Evolutionary conservation across 2,797 vertebrate genomes (phyloP).

Genomic region (Lacerta bilineata): DNA sequence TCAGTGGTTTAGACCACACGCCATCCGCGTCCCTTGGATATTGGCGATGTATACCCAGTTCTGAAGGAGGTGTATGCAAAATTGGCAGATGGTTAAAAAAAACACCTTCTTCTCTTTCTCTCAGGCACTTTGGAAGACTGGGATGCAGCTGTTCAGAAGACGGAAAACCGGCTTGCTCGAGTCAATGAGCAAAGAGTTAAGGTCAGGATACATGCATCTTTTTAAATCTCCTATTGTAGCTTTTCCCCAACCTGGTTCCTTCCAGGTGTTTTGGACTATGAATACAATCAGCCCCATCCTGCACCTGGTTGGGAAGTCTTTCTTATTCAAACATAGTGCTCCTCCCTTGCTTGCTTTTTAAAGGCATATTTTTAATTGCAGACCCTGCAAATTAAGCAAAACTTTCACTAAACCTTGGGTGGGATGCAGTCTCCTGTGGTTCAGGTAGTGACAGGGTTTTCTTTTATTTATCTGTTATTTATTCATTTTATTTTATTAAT

Average conservation of each 20-base stretch:
- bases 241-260: too few species aligned
- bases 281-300: too few species aligned
- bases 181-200: slow-evolving; percentile 93
- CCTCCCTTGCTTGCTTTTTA: background rate
- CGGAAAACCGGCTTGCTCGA: slow-evolving; percentile 88
- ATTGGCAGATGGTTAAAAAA: fast-evolving
- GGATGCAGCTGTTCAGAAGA: slow-evolving; percentile 95
- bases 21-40: too few species aligned
- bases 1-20: too few species aligned
- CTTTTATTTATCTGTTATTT: too few species aligned
- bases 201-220: slow-evolving; percentile 73
- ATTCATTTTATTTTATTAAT: too few species aligned
- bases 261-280: too few species aligned
- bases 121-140: slow-evolving; percentile 95
- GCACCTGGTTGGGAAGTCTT: too few species aligned
- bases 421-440: background rate
- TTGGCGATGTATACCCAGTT: background rate
- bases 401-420: background rate
- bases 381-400: background rate
- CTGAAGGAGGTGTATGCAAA: fast-evolving
- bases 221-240: background rate
- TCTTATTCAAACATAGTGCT: too few species aligned
- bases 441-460: background rate
- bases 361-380: background rate
- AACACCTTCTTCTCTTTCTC: background rate